Base-by-base conservation (phyloP, 1,140 invertebrate species). In the Trichonephila clavipes region DNA sequence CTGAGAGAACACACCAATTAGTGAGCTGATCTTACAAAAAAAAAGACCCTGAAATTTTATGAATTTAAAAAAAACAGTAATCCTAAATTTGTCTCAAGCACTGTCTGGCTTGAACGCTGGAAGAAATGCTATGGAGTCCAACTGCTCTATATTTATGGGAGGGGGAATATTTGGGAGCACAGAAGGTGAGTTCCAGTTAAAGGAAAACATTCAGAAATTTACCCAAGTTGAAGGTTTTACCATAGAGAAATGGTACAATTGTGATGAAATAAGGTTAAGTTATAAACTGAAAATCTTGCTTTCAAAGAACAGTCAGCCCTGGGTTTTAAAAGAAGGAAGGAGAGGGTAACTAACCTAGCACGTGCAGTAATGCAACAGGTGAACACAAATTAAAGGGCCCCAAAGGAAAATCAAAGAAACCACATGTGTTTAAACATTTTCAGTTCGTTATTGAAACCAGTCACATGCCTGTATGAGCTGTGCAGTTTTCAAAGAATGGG, bases 191-290 rank as follows among this genome's bases (percentile, higher is more conserved):
- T 83, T 12, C 21, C 19, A 19, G 34, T 7, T 77, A n/a, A 12
- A 77, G 72, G 24, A 40, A 77, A 77, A 64, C 72, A 40, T 77
- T 77, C 72, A 7, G 72, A 77, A 77, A 77, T 77, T 24, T 77
- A 77, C 24, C 28, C 21, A 77, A 40, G 34, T 2, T 77, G 72
- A 77, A 77, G n/a, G 61, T 77, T 28, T 77, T 18, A 77, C 19
- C 28, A 14, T 19, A 34, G 0, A 77, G 72, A 14, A 77, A 24
- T 4, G 21, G 7, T 34, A 19, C 3, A 28, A 77, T 77, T 40
- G 10, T 34, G 72, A 77, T 24, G 34, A 77, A 24, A 28, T 24
- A 34, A 12, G 16, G 28, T 77, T 77, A 77, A 77, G n/a, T 40
- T 77, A 40, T 40, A 6, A 77, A 77, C 72, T 3, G 34, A 0